Conservation (phyloP, 2,888 invertebrate species). For the Caenorhabditis japonica region DNA sequence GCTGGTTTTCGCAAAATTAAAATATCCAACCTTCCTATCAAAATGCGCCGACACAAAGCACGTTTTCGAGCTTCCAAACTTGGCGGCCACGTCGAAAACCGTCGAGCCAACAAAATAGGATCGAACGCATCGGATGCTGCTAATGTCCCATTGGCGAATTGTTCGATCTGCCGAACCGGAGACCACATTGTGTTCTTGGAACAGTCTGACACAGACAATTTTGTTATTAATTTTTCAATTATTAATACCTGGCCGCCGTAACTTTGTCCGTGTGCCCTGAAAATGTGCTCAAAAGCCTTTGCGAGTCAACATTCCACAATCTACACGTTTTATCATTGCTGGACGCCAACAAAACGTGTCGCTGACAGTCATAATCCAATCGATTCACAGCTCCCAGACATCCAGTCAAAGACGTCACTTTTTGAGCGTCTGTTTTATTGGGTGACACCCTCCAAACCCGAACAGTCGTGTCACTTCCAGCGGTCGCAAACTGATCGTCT, state of each 20-base stretch:
- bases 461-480: constrained; percentile 95
- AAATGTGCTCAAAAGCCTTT: constrained; percentile 84
- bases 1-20: too few species aligned
- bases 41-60: constrained; percentile 82
- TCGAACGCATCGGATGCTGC: constrained; percentile 86
- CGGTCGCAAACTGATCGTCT: constrained; percentile 88
- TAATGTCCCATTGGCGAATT: constrained; percentile 97
- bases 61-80: constrained; percentile 81
- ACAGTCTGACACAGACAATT: constrained; percentile 80
- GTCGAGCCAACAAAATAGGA: constrained; percentile 73
- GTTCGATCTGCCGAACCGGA: constrained; percentile 98
- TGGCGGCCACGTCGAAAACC: constrained; percentile 81
- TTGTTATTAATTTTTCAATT: background rate
- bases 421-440: constrained; percentile 66
- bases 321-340: constrained; percentile 96
- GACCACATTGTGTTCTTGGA: constrained; percentile 82
- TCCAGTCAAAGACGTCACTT: constrained; percentile 81
- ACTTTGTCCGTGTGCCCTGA: constrained; percentile 98
- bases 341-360: constrained; percentile 83
- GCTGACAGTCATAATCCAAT: constrained; percentile 90
- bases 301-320: constrained; percentile 93
- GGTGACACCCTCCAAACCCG: constrained; percentile 90
- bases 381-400: constrained; percentile 96
- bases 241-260: constrained; percentile 87
- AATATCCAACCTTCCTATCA: constrained; percentile 90